Percentiles rank a stretch among this genome's conserved stretches.
phyloP scores from a whole-genome alignment of 2,113 vertebrate genomes.

The Mobula birostris region DNA sequence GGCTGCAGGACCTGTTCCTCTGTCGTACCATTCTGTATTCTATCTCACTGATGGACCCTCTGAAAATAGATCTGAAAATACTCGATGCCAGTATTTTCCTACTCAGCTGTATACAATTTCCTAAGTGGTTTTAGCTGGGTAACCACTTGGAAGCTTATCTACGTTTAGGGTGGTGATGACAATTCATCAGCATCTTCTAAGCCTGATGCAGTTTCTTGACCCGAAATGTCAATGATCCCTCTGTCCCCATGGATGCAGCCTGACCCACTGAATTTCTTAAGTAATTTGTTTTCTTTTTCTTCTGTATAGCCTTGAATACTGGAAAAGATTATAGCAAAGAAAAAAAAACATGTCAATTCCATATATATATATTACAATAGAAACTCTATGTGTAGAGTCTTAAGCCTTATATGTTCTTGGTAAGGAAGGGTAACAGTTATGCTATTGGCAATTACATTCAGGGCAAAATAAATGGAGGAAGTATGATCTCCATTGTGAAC shows the following conservation, averaged over 20 bases:
- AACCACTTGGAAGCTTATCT: background rate
- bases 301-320: background rate
- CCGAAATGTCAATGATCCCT: no score
- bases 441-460: background rate
- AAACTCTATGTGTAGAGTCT: background rate
- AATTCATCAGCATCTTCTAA: background rate
- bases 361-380: background rate
- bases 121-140: background rate
- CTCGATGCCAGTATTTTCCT: background rate
- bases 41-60: background rate
- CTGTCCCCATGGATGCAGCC: no score
- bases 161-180: background rate
- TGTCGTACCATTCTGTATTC: no score
- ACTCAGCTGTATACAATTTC: background rate
- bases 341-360: background rate
- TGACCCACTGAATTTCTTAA: no score
- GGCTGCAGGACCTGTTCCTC: no score
- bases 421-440: background rate
- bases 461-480: background rate
- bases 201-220: no score
- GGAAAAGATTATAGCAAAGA: background rate
- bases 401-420: background rate
- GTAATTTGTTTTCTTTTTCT: no score
- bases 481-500: background rate
- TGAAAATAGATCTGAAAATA: background rate